Conservation (phyloP, 2,888 invertebrate species). For the Hermaeophaga mercurialis region DNA sequence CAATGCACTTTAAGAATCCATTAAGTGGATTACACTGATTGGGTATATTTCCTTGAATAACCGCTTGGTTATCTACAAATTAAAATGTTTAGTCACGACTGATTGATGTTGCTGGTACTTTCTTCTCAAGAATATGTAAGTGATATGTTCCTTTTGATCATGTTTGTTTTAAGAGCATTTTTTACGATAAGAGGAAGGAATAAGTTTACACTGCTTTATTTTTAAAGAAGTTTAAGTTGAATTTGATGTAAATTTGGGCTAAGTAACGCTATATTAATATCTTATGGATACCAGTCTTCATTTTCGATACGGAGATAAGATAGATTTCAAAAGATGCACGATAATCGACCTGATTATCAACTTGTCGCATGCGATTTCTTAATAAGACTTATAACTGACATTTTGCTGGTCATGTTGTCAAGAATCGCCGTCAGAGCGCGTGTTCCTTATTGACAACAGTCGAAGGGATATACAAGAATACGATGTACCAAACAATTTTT, state of each 20-base stretch:
- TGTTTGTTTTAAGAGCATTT: too few relatives aligned
- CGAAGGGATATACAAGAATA: not conserved
- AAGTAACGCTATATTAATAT: constrained; percentile 1
- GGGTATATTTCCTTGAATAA: not conserved
- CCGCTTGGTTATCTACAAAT: not conserved
- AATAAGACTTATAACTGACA: constrained; percentile 6
- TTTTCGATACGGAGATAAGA: not conserved
- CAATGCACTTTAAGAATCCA: constrained; percentile 4
- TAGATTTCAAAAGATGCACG: not conserved
- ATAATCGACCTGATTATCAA: constrained; percentile 7
- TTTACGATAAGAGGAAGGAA: too few relatives aligned
- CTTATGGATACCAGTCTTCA: not conserved
- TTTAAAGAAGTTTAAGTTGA: not conserved
- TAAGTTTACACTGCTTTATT: too few relatives aligned
- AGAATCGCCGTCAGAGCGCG: constrained; percentile 10
- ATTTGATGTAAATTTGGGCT: not conserved
- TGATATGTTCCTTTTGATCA: too few relatives aligned
- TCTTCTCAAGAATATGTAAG: too few relatives aligned
- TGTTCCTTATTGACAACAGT: constrained; percentile 22
- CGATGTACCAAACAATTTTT: too few relatives aligned
- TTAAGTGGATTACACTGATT: not conserved
- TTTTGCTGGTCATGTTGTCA: constrained; percentile 5
- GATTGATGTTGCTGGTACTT: not conserved
- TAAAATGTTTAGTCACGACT: not conserved
- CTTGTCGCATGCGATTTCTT: constrained; percentile 5